Evolutionary conservation across 2,888 invertebrate genomes (phyloP).

Genomic region (Aleiodes testaceus): DNA sequence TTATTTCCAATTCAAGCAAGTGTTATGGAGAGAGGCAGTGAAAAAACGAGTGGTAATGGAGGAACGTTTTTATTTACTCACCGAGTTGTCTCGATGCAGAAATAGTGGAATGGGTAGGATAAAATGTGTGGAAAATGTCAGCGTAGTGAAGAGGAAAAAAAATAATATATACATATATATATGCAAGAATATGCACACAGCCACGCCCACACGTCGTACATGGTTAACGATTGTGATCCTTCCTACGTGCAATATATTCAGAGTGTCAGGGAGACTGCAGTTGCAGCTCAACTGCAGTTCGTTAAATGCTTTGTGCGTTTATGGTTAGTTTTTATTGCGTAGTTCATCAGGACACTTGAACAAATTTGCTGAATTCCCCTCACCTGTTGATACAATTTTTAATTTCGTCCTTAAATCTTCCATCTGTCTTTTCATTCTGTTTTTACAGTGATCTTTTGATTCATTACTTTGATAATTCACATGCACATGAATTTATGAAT

Average conservation of each 20-base stretch:
- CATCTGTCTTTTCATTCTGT: background rate
- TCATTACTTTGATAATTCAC: background rate
- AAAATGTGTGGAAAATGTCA: slow-evolving; percentile 31
- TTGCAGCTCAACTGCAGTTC: background rate
- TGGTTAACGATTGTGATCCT: slow-evolving; percentile 26
- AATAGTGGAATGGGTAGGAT: background rate
- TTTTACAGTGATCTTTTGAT: background rate
- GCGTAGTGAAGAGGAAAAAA: background rate
- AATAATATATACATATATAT: slow-evolving; percentile 1
- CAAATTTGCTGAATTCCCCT: background rate
- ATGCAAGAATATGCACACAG: background rate
- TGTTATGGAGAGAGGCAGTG: no score
- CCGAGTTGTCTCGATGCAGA: slow-evolving; percentile 11
- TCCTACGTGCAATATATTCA: slow-evolving; percentile 7
- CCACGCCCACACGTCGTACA: slow-evolving; percentile 13
- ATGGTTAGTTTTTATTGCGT: slow-evolving; percentile 12
- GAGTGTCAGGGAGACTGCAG: slow-evolving; percentile 8
- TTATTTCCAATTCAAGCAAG: background rate
- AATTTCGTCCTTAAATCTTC: background rate
- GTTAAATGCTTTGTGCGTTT: slow-evolving; percentile 22
- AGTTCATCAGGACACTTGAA: background rate
- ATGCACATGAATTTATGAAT: slow-evolving; percentile 28
- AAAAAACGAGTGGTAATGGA: no score
- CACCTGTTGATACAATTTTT: slow-evolving; percentile 25
- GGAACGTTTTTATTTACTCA: slow-evolving; percentile 11